A percentile compares a stretch with the other conserved stretches of the same genome.
These are phyloP conservation scores for Eulithis testata DNA, from an alignment of 2,888 invertebrate genomes.

Conservation along the genomic window DNA sequence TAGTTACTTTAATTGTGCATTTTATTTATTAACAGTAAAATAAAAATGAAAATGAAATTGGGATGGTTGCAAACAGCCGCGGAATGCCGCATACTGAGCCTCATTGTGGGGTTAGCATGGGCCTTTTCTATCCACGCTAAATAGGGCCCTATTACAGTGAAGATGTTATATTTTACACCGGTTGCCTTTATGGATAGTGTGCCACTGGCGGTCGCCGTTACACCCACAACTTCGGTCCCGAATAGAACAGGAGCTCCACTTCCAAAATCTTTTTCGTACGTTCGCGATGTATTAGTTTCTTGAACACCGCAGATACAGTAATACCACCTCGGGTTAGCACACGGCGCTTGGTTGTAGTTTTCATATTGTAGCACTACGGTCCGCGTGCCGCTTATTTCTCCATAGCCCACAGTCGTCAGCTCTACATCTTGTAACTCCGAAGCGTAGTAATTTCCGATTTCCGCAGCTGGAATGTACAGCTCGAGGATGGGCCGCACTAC, in stretches of 20 bases:
- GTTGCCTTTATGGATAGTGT: constrained; percentile 43
- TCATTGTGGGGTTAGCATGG: constrained; percentile 19
- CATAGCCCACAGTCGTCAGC: constrained; percentile 60
- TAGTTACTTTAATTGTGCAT: constrained; percentile 8
- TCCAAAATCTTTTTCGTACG: constrained; percentile 58
- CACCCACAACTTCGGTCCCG: constrained; percentile 55
- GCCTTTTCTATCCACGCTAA: constrained; percentile 62
- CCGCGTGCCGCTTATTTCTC: constrained; percentile 44
- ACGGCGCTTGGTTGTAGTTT: constrained; percentile 58
- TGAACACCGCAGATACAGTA: constrained; percentile 70
- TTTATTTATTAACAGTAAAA: constrained; percentile 25
- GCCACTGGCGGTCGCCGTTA: constrained; percentile 58
- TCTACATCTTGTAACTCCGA: constrained; percentile 56
- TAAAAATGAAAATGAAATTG: constrained; percentile 17
- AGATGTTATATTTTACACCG: constrained; percentile 59
- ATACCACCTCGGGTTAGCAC: constrained; percentile 67
- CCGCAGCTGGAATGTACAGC: constrained; percentile 49
- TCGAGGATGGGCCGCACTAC: constrained; percentile 51
- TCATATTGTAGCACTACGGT: constrained; percentile 56
- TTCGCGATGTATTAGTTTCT: constrained; percentile 39
- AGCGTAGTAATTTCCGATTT: constrained; percentile 56
- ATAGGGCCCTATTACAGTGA: constrained; percentile 67
- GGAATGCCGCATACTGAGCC: constrained; percentile 3
- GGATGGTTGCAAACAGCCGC: constrained; percentile 18
- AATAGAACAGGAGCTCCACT: constrained; percentile 64